Evolutionary conservation across 2,113 vertebrate genomes (phyloP).

Genomic region (Archilochus colubris): DNA sequence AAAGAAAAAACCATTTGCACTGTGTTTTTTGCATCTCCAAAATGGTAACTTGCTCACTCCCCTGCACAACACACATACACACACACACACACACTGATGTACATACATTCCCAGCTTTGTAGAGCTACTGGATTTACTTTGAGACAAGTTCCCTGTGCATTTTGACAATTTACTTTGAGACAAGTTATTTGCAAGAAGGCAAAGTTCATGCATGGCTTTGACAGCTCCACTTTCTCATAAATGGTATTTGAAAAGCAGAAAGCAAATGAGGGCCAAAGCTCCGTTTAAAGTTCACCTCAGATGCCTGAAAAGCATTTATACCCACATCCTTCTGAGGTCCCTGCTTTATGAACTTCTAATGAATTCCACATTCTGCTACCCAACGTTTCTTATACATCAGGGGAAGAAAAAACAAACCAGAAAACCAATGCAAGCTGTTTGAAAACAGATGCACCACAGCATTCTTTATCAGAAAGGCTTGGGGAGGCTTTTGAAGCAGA

Average conservation of each 20-base stretch:
- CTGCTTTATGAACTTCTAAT: constrained; percentile 58
- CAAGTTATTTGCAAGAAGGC: constrained; percentile 49
- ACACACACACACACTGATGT: neutral
- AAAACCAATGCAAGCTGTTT: neutral
- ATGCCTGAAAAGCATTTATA: constrained; percentile 63
- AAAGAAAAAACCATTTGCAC: neutral
- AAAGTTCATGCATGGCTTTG: constrained; percentile 59
- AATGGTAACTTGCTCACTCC: neutral
- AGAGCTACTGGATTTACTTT: constrained; percentile 50
- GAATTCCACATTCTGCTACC: constrained; percentile 45
- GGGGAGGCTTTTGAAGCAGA: neutral
- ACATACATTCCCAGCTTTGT: neutral
- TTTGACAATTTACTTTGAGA: constrained; percentile 46
- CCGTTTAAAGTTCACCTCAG: constrained; percentile 50
- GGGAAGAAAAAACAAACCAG: constrained; percentile 65
- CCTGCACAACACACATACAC: neutral
- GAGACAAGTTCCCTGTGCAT: constrained; percentile 41
- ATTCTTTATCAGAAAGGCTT: neutral
- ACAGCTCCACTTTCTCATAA: constrained; percentile 69
- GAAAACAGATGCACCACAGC: constrained; percentile 40
- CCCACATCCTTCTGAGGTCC: constrained; percentile 59
- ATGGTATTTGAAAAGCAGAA: constrained; percentile 56
- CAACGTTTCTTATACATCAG: constrained; percentile 29
- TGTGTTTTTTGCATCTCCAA: neutral
- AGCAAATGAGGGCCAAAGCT: constrained; percentile 35